Percentiles rank a stretch among this genome's conserved stretches.
Evolutionary conservation across 2,797 vertebrate species (phyloP).

Genomic region (Fundulus diaphanus): DNA sequence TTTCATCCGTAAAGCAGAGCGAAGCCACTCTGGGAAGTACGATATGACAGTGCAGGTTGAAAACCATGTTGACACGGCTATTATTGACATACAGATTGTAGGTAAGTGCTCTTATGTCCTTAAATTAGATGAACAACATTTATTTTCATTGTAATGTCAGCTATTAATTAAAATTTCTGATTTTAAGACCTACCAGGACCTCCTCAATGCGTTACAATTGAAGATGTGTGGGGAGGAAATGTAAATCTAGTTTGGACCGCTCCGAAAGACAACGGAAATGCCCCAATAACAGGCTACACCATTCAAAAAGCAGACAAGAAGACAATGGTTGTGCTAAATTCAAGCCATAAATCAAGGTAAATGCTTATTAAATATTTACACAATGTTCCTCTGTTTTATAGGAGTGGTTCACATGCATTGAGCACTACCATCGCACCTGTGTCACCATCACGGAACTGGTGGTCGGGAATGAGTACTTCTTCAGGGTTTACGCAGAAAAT

Average conservation of each 20-base stretch:
- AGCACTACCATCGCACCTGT: conserved; percentile 94
- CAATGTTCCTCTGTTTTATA: conserved; percentile 53
- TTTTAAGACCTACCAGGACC: conserved; percentile 91
- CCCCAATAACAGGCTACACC: conserved; percentile 94
- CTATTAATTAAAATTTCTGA: neutral
- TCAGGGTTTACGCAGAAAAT: conserved; percentile 95
- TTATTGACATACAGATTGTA: conserved; percentile 93
- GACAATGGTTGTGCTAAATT: conserved; percentile 87
- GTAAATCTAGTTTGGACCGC: conserved; percentile 94
- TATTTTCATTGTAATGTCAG: neutral
- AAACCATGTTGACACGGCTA: conserved; percentile 87
- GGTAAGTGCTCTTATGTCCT: conserved; percentile 80
- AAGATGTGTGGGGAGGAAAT: conserved; percentile 96
- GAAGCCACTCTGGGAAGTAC: conserved; percentile 94
- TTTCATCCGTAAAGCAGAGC: conserved; percentile 96
- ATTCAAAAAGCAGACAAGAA: conserved; percentile 99
- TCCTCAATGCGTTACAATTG: conserved; percentile 89
- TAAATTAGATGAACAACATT: neutral
- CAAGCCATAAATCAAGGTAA: neutral
- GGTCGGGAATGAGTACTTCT: conserved; percentile 98
- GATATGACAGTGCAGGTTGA: conserved; percentile 94
- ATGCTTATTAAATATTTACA: conserved; percentile 2
- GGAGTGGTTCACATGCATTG: conserved; percentile 98
- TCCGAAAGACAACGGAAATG: conserved; percentile 94
- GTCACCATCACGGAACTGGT: conserved; percentile 94